These are phyloP conservation scores for Saccopteryx leptura DNA, from an alignment of 2,113 vertebrate genomes.

Conservation along the genomic window DNA sequence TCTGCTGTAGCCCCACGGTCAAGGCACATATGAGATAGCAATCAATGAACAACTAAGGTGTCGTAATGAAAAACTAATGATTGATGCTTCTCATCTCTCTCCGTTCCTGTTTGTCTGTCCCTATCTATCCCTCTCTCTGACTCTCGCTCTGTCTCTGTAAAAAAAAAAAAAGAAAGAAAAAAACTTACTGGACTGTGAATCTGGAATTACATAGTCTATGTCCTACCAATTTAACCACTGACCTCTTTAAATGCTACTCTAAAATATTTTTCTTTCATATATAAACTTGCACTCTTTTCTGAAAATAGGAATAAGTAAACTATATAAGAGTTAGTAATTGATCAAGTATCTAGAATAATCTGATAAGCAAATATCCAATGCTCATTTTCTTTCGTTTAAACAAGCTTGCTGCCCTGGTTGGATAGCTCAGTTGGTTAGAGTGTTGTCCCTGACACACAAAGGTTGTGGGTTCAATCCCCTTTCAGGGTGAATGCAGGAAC, in stretches of 20 bases:
- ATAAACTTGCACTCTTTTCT: conserved; percentile 30
- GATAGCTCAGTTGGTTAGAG: no score
- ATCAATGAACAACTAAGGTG: no score
- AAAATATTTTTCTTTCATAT: neutral
- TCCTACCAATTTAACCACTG: neutral
- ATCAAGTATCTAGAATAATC: neutral
- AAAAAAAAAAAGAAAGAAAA: neutral
- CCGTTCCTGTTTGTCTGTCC: no score
- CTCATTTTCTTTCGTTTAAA: conserved; percentile 16
- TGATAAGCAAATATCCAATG: conserved; percentile 2
- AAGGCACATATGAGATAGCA: no score
- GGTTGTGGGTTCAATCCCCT: no score
- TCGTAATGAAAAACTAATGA: no score
- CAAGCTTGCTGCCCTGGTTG: neutral
- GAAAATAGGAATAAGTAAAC: conserved; percentile 24
- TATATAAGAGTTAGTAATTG: neutral
- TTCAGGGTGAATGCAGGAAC: no score
- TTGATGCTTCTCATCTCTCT: no score
- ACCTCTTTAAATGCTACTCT: neutral
- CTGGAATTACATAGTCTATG: neutral
- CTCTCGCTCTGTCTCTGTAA: no score
- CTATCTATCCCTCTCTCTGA: no score
- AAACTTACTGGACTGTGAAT: neutral
- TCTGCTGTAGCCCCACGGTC: no score
- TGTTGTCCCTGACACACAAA: no score